Conservation (phyloP, 2,113 vertebrate genomes). For the Hemiprocne comata region DNA sequence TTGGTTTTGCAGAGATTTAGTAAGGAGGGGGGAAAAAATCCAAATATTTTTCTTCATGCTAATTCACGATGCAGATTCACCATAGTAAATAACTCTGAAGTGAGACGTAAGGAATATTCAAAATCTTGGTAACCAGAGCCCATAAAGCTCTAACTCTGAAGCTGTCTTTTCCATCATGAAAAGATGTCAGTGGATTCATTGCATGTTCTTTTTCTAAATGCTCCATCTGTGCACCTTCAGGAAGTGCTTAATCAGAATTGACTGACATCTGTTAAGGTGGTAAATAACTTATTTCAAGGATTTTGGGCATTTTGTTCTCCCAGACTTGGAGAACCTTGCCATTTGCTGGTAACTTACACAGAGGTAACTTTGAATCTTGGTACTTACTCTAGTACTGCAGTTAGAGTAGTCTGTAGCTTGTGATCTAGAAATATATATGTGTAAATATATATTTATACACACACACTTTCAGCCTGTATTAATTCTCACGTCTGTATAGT, state of each 20-base stretch:
- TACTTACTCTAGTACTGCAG: background rate
- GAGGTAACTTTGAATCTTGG: background rate
- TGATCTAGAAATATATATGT: no score
- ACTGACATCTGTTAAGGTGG: background rate
- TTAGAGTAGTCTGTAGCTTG: background rate
- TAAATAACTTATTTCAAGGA: background rate
- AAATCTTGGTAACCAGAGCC: background rate
- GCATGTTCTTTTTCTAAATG: background rate
- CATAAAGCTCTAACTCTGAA: background rate
- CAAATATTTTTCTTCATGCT: background rate
- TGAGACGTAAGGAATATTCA: background rate
- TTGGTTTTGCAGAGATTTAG: background rate
- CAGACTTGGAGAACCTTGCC: background rate
- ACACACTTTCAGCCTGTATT: background rate
- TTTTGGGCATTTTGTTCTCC: background rate
- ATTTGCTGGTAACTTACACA: background rate
- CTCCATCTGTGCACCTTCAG: background rate
- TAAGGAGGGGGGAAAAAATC: accelerated
- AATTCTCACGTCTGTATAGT: background rate
- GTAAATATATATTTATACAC: no score
- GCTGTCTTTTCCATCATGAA: background rate
- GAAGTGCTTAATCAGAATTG: background rate
- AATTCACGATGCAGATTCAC: background rate
- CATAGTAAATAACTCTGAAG: background rate
- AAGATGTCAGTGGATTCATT: background rate